Base-by-base conservation (phyloP, 1,140 invertebrate species). In the Trichoplusia ni region DNA sequence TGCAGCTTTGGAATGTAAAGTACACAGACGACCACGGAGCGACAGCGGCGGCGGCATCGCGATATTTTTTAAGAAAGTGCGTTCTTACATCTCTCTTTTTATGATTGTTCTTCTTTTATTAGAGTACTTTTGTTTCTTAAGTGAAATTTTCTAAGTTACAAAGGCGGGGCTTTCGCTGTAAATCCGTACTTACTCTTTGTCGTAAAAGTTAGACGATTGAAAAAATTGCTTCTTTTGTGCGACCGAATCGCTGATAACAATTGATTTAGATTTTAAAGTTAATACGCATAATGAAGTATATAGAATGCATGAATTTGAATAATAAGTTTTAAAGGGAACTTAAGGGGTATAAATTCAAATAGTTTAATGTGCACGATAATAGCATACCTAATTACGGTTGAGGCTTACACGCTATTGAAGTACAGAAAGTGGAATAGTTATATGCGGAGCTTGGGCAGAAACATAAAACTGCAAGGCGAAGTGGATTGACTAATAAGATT, bases 21-120 rank as follows among this genome's bases (percentile, higher is more conserved):
- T 60, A 19, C 35, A 27, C 42, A 53, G 53, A 61, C 31, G 59
- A 51, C 35, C 23, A 25, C 35, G 14, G 16, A 47, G 64, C 54
- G 60, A 59, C 54, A 53, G 67, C 61, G 54, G 42, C 64, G n/a
- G n/a, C n/a, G n/a, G n/a, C n/a, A n/a, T n/a, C n/a, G n/a, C 47
- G 47, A 60, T 70, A 73, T 71, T 81, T 84, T 82, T 79, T 62
- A 77, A 73, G 72, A 76, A 76, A 79, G 47, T 69, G 75, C 82
- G 66, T 76, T 68, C 74, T 72, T 84, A 82, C 81, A 75, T 86
- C 77, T 85, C 79, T 62, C 73, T 81, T 77, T 88, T 88, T 87
- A 88, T 88, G 83, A 88, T 86, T 88, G 83, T 86, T 88, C 83
- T 88, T 88, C 85, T 88, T 88, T 88, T 88, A 88, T 88, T 88